Base-by-base conservation (phyloP, 1,140 invertebrate species). In the Drosophila kikkawai region DNA sequence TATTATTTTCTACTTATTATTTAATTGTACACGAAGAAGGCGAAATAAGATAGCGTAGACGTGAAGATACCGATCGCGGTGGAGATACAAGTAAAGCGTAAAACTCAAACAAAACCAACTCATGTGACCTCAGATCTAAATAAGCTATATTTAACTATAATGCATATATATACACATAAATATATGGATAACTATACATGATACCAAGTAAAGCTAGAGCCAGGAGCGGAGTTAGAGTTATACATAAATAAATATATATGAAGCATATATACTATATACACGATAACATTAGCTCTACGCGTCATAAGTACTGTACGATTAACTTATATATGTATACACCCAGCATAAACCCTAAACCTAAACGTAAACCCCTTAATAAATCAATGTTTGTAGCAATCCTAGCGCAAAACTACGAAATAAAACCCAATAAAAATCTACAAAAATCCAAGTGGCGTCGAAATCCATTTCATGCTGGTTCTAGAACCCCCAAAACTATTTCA, bases 31-130 rank as follows among this genome's bases (percentile, higher is more conserved):
- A 91, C 83, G 75, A 84, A 91, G 79, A 70, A 78, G 84, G 76
- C 80, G 74, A 81, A 84, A 76, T 80, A 80, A 79, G 77, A 79
- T 79, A 22, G 15, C 15, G 45, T 47, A 8, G 15, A 7, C 45
- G 45, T 15, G 11, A 6, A 7, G 57, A 51, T 32, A 50, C 29
- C 48, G 57, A 57, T 63, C 50, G 44, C 36, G 63, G 59, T 74
- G 66, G 77, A 81, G 60, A 86, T 83, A 83, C 76, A 88, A 81
- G 63, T 87, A 91, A 80, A 78, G 79, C 87, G 88, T 85, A 91
- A 91, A 92, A 92, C 90, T 91, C 86, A 92, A 73, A 92, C 90
- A 92, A 91, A 92, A 92, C 91, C 91, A 92, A 92, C 91, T 92
- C 91, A 92, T 92, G 91, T 92, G 91, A 92, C 91, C 91, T 92